phyloP scores from a whole-genome alignment of 2,113 vertebrate genomes.

The Muntiacus reevesi region DNA sequence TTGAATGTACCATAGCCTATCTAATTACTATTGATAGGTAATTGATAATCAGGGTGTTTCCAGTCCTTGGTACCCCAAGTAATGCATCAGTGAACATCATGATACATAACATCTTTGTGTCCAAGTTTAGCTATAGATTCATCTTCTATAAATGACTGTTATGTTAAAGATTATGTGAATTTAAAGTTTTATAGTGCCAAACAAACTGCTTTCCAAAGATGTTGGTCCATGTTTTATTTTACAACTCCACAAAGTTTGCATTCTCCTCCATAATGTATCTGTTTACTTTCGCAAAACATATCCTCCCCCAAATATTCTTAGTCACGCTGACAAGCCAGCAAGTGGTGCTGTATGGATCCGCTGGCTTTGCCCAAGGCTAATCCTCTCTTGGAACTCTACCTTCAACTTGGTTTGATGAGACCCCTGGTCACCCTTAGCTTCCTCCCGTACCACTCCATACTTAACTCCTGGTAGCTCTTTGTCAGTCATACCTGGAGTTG shows the following conservation, averaged over 20 bases:
- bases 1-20: not conserved
- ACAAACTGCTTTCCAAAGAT: conserved; percentile 27
- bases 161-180: conserved; percentile 3
- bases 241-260: not conserved
- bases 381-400: not conserved
- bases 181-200: not conserved
- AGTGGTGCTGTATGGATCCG: not conserved
- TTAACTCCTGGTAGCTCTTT: not conserved
- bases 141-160: not conserved
- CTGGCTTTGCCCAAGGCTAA: not conserved
- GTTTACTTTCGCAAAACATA: not conserved
- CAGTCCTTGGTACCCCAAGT: not conserved
- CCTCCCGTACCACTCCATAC: not conserved
- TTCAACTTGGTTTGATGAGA: not conserved
- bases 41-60: not conserved
- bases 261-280: not conserved
- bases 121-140: not conserved
- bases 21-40: not conserved
- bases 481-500: not conserved
- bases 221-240: not conserved
- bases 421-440: not conserved
- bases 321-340: not conserved
- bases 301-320: not conserved
- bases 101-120: not conserved
- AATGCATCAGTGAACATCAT: not conserved